Percentiles rank a stretch among this genome's conserved stretches.
phyloP scores from a whole-genome alignment of 30 jellyfish, hydroid and myxozoan species.

The Haliclystus octoradiatus region DNA sequence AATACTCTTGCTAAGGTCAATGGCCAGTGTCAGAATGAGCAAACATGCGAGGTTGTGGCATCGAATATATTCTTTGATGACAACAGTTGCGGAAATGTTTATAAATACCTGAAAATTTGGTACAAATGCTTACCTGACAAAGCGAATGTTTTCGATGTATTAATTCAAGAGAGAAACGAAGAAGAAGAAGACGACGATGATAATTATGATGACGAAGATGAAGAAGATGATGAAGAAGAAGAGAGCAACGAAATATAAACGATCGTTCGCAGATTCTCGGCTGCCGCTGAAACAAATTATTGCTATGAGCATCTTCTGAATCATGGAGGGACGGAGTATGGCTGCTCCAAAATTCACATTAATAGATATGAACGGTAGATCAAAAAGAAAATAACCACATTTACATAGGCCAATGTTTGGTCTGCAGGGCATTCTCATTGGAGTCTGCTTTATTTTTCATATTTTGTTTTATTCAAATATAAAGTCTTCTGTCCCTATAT shows the following conservation, averaged over 20 bases:
- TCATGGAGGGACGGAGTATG: too few species aligned
- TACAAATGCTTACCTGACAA: conserved; percentile 98
- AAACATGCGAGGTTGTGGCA: conserved; percentile 99
- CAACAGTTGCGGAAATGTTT: conserved; percentile 98
- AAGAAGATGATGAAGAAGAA: conserved; percentile 86
- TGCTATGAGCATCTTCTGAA: too few species aligned
- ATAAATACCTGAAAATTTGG: conserved; percentile 91
- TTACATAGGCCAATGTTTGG: too few species aligned
- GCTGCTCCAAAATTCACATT: too few species aligned
- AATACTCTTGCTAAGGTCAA: conserved; percentile 72
- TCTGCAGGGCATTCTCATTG: too few species aligned
- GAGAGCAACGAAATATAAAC: conserved; percentile 91
- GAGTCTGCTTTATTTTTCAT: too few species aligned
- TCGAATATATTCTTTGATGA: conserved; percentile 98
- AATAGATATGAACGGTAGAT: too few species aligned
- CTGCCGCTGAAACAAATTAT: conserved; percentile 27
- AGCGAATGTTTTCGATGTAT: conserved; percentile 89
- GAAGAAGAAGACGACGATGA: too few species aligned
- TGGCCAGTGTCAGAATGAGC: conserved; percentile 96
- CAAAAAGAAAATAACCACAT: too few species aligned
- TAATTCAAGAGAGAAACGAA: conserved; percentile 92
- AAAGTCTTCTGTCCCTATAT: too few species aligned
- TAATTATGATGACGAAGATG: too few species aligned
- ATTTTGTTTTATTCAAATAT: too few species aligned
- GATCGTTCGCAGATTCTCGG: conserved; percentile 98